Evolutionary conservation across 2,797 vertebrate species (phyloP).

Genomic region (Tenualosa ilisha): DNA sequence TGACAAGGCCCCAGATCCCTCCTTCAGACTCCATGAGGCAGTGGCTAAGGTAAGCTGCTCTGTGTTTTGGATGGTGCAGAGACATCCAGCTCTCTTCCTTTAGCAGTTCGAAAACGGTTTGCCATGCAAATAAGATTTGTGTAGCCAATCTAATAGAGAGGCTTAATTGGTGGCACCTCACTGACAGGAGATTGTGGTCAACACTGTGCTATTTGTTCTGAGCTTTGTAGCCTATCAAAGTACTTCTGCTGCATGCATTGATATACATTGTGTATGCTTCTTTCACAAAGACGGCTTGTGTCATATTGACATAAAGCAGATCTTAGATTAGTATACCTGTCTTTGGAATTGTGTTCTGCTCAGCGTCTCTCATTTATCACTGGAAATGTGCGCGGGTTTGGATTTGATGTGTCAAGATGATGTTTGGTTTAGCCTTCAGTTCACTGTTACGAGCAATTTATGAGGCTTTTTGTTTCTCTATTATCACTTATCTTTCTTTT

Average conservation of each 20-base stretch:
- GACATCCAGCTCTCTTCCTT: not conserved
- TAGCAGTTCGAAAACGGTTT: not conserved
- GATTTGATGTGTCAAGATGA: slow-evolving; percentile 26
- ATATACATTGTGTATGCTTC: not conserved
- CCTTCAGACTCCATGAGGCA: slow-evolving; percentile 85
- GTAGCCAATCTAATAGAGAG: not conserved
- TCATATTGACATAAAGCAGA: slow-evolving; percentile 16
- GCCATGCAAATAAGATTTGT: not conserved
- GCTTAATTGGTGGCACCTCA: not conserved
- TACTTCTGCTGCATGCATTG: not conserved
- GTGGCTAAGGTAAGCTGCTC: slow-evolving; percentile 83
- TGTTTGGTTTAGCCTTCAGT: slow-evolving; percentile 11
- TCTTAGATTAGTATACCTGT: not conserved
- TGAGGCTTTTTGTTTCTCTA: not conserved
- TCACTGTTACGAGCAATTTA: slow-evolving; percentile 8
- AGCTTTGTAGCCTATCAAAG: not conserved
- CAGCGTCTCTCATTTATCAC: slow-evolving; percentile 20
- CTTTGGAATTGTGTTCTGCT: not conserved
- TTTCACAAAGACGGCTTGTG: not conserved
- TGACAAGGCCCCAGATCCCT: slow-evolving; percentile 78
- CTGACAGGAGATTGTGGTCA: not conserved
- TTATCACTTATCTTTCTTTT: not conserved
- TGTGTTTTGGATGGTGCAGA: not conserved
- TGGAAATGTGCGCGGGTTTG: slow-evolving; percentile 19
- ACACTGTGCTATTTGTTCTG: not conserved